Conservation (phyloP, 2,113 vertebrate genomes). For the Vulpes ferrilata region DNA sequence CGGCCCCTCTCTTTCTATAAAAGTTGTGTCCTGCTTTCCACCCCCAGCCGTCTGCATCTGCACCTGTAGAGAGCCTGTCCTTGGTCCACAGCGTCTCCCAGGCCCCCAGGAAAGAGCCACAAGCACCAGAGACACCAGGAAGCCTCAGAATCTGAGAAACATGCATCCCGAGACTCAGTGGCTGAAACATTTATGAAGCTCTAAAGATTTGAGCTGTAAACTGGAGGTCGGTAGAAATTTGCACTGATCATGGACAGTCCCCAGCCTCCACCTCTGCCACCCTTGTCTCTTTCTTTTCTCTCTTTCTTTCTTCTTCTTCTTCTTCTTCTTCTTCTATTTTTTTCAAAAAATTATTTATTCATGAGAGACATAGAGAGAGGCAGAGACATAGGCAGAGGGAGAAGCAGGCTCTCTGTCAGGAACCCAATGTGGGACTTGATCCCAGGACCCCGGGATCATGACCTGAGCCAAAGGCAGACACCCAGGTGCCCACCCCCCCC, state of each 20-base stretch:
- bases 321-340: too few species aligned
- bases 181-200: not conserved
- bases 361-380: too few species aligned
- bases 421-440: too few species aligned
- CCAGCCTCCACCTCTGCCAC: not conserved
- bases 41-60: not conserved
- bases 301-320: too few species aligned
- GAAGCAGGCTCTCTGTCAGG: too few species aligned
- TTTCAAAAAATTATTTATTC: too few species aligned
- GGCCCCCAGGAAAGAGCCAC: not conserved
- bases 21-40: not conserved
- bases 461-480: too few species aligned
- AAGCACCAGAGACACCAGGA: not conserved
- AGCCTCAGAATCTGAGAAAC: not conserved
- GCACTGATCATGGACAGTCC: not conserved
- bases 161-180: rapidly evolving
- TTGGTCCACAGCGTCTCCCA: too few species aligned
- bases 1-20: not conserved
- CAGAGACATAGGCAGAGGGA: too few species aligned
- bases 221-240: too few species aligned
- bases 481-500: too few species aligned
- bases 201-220: not conserved
- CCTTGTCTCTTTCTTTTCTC: not conserved
- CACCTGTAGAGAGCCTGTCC: not conserved
- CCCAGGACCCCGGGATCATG: too few species aligned